These are phyloP conservation scores for Liasis olivaceus DNA, from an alignment of 2,797 vertebrate genomes.

Conservation along the genomic window DNA sequence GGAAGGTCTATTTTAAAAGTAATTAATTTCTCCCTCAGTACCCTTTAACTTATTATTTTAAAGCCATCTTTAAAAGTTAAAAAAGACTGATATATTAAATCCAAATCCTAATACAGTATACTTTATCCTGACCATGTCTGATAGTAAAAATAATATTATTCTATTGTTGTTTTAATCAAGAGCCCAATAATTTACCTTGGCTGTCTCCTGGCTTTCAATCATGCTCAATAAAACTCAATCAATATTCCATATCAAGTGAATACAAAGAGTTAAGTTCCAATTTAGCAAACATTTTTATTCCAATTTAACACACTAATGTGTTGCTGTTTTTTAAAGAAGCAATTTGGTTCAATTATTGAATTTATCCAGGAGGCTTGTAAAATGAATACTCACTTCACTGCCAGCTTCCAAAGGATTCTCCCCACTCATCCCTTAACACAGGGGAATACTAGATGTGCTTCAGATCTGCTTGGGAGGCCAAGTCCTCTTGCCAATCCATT, in stretches of 20 bases:
- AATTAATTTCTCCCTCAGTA: not conserved
- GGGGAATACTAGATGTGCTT: not conserved
- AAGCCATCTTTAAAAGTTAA: not conserved
- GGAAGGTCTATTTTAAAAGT: not conserved
- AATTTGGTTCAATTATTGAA: not conserved
- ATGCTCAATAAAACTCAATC: not conserved
- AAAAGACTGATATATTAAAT: not conserved
- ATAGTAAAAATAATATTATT: not conserved
- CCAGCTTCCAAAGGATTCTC: not conserved
- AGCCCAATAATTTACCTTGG: not conserved
- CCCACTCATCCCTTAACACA: not conserved
- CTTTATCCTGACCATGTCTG: not conserved
- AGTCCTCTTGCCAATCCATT: not conserved
- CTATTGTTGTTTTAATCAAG: not conserved
- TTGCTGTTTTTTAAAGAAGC: not conserved
- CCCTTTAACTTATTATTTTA: not conserved
- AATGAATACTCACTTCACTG: not conserved
- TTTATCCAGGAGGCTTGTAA: not conserved
- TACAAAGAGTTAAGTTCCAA: not conserved
- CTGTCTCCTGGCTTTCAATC: not conserved
- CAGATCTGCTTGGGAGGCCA: not conserved
- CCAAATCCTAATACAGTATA: not conserved
- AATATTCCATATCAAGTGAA: not conserved
- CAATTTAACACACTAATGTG: not conserved
- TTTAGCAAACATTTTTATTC: not conserved